Base-by-base conservation (phyloP, 2,113 vertebrate genomes). In the Tichodroma muraria region DNA sequence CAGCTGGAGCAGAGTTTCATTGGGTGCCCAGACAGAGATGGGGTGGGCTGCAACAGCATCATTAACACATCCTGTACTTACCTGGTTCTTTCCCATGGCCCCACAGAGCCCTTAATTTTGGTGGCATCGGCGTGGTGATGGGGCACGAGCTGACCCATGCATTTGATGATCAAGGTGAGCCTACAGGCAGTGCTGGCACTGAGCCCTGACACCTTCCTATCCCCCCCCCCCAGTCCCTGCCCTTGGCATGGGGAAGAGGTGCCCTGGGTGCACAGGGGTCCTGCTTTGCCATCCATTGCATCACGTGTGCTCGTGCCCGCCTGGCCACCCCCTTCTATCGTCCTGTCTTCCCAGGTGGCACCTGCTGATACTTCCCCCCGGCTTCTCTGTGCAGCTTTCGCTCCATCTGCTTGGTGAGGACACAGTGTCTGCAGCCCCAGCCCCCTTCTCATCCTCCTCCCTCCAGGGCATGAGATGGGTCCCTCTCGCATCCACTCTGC, bases 81-180 rank as follows among this genome's bases (percentile, higher is more conserved):
- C 84, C 42, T 52, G 23, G 1, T 35, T 78, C 52, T 85, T 54
- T 73, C 54, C 50, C 5, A 2, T 0, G 35, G 56, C 65, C 80
- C 79, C 61, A 25, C 94, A 99, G 99, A 97, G 98, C 99, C 16
- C 96, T 99, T 90, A 99, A 99, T 98, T 99, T 99, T 3, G 99
- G 99, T 6, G 99, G 99, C 35, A 99, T 99, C 5, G 99, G 99
- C 0, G 99, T 99, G 64, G 99, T 99, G 95, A 99, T 99, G 99
- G 99, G 99, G 56, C 99, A 99, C 0, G 99, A 99, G 95, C 97
- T 99, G 93, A 99, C 99, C 8, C 99, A 99, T 5, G 99, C 99
- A 4, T 99, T 99, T 23, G 99, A 99, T 52, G 99, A 99, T 96
- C 99, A 99, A 98, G 99, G 99, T 99, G 97, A 90, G 44, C 47